Percentiles rank a stretch among this genome's conserved stretches.
Conservation (phyloP, 1,140 invertebrate species). For the Alviniconcha marisindica region DNA sequence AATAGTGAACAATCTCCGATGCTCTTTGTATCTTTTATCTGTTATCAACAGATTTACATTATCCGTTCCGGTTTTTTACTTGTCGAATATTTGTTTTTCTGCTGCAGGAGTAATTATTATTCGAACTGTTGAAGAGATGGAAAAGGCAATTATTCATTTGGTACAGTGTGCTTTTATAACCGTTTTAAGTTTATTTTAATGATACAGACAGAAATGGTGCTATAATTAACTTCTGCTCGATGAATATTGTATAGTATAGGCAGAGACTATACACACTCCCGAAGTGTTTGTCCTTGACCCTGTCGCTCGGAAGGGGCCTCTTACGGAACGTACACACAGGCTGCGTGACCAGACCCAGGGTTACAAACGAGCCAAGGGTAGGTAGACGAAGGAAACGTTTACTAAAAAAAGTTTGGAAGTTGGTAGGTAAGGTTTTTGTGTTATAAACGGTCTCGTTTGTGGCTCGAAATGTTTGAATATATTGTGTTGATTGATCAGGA, state of each 20-base stretch:
- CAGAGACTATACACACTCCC: neutral
- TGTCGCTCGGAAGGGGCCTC: neutral
- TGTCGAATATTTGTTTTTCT: no score
- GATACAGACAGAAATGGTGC: no score
- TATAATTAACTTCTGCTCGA: neutral
- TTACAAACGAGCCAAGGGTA: slow-evolving; percentile 7
- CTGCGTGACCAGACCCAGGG: neutral
- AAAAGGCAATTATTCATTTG: no score
- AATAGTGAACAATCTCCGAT: no score
- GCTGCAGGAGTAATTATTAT: no score
- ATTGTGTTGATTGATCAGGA: neutral
- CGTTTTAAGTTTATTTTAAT: no score
- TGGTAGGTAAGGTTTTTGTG: neutral
- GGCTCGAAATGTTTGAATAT: neutral
- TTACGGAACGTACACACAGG: slow-evolving; percentile 14
- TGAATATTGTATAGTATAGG: neutral
- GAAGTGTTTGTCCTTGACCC: slow-evolving; percentile 1
- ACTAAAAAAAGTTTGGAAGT: neutral
- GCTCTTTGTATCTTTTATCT: no score
- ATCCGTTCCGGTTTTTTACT: no score
- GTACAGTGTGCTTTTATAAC: no score
- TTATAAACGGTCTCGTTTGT: no score
- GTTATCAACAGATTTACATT: no score
- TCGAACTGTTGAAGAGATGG: no score
- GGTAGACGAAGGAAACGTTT: neutral